A percentile compares a stretch with the other conserved stretches of the same genome.
phyloP scores from a whole-genome alignment of 2,797 vertebrate species.

The Sebastes wilsoni region DNA sequence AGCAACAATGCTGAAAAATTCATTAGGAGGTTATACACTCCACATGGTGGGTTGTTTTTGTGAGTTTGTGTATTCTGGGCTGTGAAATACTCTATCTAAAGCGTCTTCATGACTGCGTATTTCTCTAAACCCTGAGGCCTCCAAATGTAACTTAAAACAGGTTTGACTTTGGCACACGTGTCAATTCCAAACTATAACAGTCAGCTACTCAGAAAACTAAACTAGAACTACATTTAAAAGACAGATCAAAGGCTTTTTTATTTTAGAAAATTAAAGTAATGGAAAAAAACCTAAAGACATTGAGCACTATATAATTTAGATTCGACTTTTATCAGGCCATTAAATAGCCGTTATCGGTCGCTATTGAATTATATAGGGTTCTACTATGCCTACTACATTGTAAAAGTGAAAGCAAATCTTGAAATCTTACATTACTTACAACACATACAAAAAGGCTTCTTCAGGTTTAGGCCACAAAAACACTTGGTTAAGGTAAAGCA shows the following conservation, averaged over 20 bases:
- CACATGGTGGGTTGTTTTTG: neutral
- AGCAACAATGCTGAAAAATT: constrained; percentile 37
- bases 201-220: neutral
- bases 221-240: neutral
- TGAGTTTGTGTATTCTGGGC: neutral
- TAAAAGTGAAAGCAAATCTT: no score
- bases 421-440: no score
- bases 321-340: no score
- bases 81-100: neutral
- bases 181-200: no score
- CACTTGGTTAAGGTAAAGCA: no score
- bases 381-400: rapidly evolving
- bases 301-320: neutral
- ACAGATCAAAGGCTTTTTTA: neutral
- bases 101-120: neutral
- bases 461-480: rapidly evolving
- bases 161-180: rapidly evolving
- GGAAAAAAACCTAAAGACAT: neutral
- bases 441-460: no score
- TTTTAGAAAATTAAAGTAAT: neutral
- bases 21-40: constrained; percentile 4
- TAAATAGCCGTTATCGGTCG: no score
- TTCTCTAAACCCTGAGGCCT: neutral
- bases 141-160: neutral
- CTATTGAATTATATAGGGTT: no score